A percentile compares a stretch with the other conserved stretches of the same genome.
These are phyloP conservation scores for Triplophysa tibetana DNA, from an alignment of 2,113 vertebrate species.

Conservation along the genomic window DNA sequence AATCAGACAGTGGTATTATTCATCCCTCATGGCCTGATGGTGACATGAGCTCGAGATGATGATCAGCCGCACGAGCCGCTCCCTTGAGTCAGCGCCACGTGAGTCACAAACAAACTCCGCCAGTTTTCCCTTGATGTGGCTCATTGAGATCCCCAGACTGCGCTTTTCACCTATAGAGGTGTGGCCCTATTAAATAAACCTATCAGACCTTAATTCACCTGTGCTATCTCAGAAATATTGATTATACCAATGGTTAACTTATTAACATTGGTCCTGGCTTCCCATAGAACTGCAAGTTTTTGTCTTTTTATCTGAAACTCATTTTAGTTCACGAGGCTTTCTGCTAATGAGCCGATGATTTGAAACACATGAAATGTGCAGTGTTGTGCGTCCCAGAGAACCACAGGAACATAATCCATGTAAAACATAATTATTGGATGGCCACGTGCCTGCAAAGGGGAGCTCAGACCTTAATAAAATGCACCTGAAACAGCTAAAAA, in stretches of 20 bases:
- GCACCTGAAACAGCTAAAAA: too few species aligned
- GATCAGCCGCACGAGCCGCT: slow-evolving; percentile 16
- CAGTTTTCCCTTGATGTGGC: slow-evolving; percentile 12
- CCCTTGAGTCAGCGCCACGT: slow-evolving; percentile 1
- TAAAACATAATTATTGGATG: too few species aligned
- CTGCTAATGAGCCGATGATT: too few species aligned
- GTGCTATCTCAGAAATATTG: not conserved
- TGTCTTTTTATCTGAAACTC: too few species aligned
- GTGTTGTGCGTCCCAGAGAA: too few species aligned
- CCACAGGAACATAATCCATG: too few species aligned
- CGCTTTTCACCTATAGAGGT: not conserved
- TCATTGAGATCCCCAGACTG: not conserved
- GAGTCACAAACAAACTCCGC: not conserved
- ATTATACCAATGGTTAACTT: not conserved
- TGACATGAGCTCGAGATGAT: slow-evolving; percentile 3
- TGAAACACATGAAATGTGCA: too few species aligned
- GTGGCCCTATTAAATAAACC: not conserved
- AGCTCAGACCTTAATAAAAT: too few species aligned
- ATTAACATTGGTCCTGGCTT: too few species aligned
- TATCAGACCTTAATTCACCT: not conserved
- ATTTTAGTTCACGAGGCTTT: too few species aligned
- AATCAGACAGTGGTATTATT: slow-evolving; percentile 28
- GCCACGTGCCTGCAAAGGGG: too few species aligned
- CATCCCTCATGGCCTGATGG: slow-evolving; percentile 1
- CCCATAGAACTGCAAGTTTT: too few species aligned